Evolutionary conservation across 2,888 invertebrate species (phyloP).

Genomic region (Chaitophorus viminalis): DNA sequence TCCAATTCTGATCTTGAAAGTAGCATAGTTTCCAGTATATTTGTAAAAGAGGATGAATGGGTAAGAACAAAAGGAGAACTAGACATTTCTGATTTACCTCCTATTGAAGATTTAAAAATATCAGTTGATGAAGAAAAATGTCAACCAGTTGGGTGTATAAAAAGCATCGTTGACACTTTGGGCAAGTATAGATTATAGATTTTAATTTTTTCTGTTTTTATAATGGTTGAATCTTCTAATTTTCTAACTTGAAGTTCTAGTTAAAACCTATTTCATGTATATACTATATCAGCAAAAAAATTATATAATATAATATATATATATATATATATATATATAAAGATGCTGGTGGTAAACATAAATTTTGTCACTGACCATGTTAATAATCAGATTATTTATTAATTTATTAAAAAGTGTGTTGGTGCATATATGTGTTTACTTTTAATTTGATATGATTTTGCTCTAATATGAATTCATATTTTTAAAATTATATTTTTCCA

Average conservation of each 20-base stretch:
- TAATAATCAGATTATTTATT: too few species aligned
- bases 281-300: too few species aligned
- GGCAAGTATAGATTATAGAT: conserved; percentile 68
- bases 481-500: too few species aligned
- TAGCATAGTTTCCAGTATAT: background rate
- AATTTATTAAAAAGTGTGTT: too few species aligned
- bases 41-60: background rate
- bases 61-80: conserved; percentile 71
- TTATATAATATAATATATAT: too few species aligned
- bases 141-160: conserved; percentile 78
- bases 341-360: too few species aligned
- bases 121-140: conserved; percentile 81
- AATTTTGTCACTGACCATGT: too few species aligned
- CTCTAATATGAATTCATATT: too few species aligned
- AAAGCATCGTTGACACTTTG: conserved; percentile 78
- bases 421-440: too few species aligned
- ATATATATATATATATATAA: too few species aligned
- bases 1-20: conserved; percentile 29
- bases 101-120: conserved; percentile 83
- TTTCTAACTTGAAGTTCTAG: background rate
- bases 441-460: too few species aligned
- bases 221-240: background rate
- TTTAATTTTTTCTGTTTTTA: background rate
- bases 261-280: too few species aligned
- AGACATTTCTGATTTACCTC: conserved; percentile 78